These are phyloP conservation scores for Papilio gigon DNA, from an alignment of 2,888 invertebrate species.

Conservation along the genomic window DNA sequence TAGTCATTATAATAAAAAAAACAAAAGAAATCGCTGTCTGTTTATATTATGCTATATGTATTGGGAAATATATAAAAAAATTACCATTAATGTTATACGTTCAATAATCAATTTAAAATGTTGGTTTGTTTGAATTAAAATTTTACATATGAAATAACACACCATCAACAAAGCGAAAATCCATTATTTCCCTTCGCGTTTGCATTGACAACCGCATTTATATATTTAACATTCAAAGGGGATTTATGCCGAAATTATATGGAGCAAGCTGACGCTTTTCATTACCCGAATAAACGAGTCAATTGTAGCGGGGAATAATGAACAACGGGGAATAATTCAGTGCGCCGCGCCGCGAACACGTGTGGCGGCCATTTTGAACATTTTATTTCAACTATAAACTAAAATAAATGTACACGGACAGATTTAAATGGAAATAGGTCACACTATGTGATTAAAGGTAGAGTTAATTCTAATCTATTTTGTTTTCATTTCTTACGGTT, in stretches of 20 bases:
- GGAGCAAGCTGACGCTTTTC: conserved; percentile 40
- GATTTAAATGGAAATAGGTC: neutral
- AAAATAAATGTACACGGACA: neutral
- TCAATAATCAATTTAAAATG: neutral
- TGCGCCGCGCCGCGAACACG: conserved; percentile 7
- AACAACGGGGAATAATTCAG: conserved; percentile 34
- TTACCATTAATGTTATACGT: neutral
- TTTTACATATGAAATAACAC: conserved; percentile 14
- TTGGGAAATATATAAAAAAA: neutral
- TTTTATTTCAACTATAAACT: conserved; percentile 24
- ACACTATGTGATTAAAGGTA: neutral
- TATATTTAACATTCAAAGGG: conserved; percentile 40
- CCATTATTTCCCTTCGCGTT: conserved; percentile 26
- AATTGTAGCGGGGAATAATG: conserved; percentile 40
- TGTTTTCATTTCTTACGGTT: too few relatives aligned
- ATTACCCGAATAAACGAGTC: conserved; percentile 40
- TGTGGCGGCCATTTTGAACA: conserved; percentile 30
- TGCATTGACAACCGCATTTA: conserved; percentile 34
- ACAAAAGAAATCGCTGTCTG: too few relatives aligned
- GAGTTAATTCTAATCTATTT: too few relatives aligned
- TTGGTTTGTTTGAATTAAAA: conserved; percentile 15
- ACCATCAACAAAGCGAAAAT: conserved; percentile 7
- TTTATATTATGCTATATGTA: too few relatives aligned
- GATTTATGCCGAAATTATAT: conserved; percentile 38
- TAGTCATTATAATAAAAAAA: too few relatives aligned